phyloP scores from a whole-genome alignment of 2,888 invertebrate genomes.

The Zygogramma bicolorata region DNA sequence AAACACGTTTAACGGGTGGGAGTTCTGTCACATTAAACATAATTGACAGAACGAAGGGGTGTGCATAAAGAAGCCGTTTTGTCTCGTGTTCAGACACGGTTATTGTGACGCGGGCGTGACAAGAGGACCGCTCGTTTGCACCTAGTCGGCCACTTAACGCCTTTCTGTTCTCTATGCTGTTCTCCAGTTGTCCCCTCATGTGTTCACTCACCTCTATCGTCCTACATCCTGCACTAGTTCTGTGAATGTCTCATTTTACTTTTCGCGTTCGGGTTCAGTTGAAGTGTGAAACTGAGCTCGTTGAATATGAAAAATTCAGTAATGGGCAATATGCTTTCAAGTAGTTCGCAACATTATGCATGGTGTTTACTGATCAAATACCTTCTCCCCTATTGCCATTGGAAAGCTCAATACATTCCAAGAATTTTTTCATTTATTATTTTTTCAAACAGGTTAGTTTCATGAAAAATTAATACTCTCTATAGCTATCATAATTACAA shows the following conservation, averaged over 20 bases:
- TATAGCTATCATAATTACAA: no score
- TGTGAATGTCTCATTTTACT: not conserved
- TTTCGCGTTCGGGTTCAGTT: no score
- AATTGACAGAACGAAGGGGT: constrained; percentile 50
- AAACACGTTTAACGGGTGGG: constrained; percentile 35
- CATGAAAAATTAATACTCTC: no score
- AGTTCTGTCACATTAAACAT: constrained; percentile 49
- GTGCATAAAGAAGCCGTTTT: constrained; percentile 48
- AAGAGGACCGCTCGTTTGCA: constrained; percentile 51
- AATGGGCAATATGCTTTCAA: no score
- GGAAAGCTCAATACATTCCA: no score
- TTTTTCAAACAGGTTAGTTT: no score
- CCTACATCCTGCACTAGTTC: not conserved
- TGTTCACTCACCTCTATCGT: not conserved
- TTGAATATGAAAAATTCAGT: no score
- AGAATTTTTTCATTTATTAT: no score
- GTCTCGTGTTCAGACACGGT: constrained; percentile 46
- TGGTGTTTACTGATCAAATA: no score
- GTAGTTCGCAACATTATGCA: no score
- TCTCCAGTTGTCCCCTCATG: constrained; percentile 18
- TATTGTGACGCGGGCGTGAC: constrained; percentile 53
- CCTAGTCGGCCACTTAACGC: constrained; percentile 54
- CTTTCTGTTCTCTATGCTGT: constrained; percentile 37
- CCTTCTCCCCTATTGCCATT: no score
- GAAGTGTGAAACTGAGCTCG: no score